Percentiles rank a stretch among this genome's conserved stretches.
These are phyloP conservation scores for Odontamblyopus rebecca DNA, from an alignment of 2,797 vertebrate species.

Conservation along the genomic window DNA sequence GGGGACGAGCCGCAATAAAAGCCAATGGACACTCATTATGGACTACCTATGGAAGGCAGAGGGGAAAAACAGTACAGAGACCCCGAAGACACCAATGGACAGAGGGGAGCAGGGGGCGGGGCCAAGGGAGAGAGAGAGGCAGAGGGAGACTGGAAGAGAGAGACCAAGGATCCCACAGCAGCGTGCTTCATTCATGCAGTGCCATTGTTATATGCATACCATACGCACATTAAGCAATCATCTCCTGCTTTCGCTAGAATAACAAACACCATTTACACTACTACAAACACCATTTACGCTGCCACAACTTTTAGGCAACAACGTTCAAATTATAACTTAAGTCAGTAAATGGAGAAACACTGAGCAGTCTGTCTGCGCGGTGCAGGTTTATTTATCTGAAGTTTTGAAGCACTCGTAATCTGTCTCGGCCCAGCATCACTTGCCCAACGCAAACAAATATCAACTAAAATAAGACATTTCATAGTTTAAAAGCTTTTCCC, in stretches of 20 bases:
- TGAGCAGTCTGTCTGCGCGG: too few species aligned
- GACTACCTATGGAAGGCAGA: constrained; percentile 88
- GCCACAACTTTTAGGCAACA: not conserved
- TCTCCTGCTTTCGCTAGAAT: not conserved
- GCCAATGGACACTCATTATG: constrained; percentile 94
- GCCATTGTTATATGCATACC: too few species aligned
- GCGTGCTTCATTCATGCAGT: constrained; percentile 3
- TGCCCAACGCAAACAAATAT: not conserved
- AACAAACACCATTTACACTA: not conserved
- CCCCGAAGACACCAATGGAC: constrained; percentile 89
- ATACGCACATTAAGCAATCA: not conserved
- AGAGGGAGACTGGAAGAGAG: constrained; percentile 57
- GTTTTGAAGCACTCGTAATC: not conserved
- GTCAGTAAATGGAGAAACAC: too few species aligned
- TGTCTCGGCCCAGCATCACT: not conserved
- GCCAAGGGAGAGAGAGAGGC: constrained; percentile 55
- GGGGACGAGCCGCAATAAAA: constrained; percentile 86
- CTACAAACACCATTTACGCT: not conserved
- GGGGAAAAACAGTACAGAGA: constrained; percentile 53
- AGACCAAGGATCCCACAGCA: constrained; percentile 37
- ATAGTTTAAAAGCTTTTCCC: not conserved
- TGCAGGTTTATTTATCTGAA: too few species aligned
- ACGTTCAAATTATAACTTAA: too few species aligned
- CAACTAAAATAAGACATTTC: not conserved
- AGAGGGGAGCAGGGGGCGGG: constrained; percentile 79